phyloP scores from a whole-genome alignment of 2,797 vertebrate species.

The Rhincodon typus region DNA sequence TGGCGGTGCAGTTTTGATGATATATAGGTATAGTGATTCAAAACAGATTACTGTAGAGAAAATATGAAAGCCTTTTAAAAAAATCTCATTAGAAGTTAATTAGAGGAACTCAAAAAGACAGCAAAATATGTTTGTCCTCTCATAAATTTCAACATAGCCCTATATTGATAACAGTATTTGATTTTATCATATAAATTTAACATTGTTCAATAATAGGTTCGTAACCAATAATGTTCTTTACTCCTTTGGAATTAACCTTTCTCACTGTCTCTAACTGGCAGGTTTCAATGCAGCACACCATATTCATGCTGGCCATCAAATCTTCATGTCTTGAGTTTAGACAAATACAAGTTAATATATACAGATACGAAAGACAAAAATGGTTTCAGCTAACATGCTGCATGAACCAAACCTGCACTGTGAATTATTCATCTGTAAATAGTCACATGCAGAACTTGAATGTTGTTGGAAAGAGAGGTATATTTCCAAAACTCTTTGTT shows the following conservation, averaged over 20 bases:
- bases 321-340: not conserved
- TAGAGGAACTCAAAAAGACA: not conserved
- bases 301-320: not conserved
- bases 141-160: not conserved
- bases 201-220: not conserved
- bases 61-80: not conserved
- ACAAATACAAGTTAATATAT: not conserved
- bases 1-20: not conserved
- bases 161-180: not conserved
- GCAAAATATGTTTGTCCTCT: constrained; percentile 5
- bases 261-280: not conserved
- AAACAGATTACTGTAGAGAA: not conserved
- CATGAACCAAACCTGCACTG: not conserved
- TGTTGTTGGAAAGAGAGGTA: too few species aligned
- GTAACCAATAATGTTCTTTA: not conserved
- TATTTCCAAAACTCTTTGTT: too few species aligned
- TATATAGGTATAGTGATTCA: not conserved
- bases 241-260: not conserved
- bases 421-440: not conserved
- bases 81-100: not conserved
- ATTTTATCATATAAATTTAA: not conserved
- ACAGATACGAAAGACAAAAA: not conserved
- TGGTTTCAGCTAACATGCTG: not conserved
- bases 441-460: too few species aligned
- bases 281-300: not conserved